phyloP scores from a whole-genome alignment of 2,797 vertebrate species.

The Aeoliscus strigatus region DNA sequence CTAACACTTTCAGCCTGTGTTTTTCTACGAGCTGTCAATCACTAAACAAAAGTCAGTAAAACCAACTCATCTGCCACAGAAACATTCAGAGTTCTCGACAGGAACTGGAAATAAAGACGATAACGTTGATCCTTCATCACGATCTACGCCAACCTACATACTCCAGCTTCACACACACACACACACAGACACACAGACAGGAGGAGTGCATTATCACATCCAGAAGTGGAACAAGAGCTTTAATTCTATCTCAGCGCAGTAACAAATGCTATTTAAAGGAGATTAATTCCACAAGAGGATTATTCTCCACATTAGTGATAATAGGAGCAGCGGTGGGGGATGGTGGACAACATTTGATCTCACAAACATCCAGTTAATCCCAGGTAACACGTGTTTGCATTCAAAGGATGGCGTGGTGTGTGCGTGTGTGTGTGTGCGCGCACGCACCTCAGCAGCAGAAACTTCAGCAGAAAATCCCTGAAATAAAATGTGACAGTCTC shows the following conservation, averaged over 20 bases:
- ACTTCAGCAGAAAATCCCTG: too few relatives aligned
- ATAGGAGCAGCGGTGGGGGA: slow-evolving; percentile 50
- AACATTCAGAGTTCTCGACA: too few relatives aligned
- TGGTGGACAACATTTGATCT: slow-evolving; percentile 61
- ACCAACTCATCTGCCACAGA: too few relatives aligned
- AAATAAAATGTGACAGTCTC: too few relatives aligned
- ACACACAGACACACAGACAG: background rate
- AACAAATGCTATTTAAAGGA: slow-evolving; percentile 72
- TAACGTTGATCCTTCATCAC: too few relatives aligned
- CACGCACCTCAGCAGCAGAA: too few relatives aligned
- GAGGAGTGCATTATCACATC: slow-evolving; percentile 20
- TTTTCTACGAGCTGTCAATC: too few relatives aligned
- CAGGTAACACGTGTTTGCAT: slow-evolving; percentile 57
- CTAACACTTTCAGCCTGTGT: too few relatives aligned
- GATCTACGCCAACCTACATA: too few relatives aligned
- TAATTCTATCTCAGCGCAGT: slow-evolving; percentile 68
- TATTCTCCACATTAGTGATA: slow-evolving; percentile 69
- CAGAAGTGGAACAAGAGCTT: slow-evolving; percentile 56
- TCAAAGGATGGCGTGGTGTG: slow-evolving; percentile 7
- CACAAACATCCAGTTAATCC: slow-evolving; percentile 66
- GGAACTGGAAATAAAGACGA: too few relatives aligned
- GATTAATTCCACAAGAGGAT: slow-evolving; percentile 79
- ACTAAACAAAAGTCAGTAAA: too few relatives aligned
- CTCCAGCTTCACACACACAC: too few relatives aligned
- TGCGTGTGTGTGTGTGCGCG: background rate